Evolutionary conservation across 1,140 invertebrate genomes (phyloP), one percentile per base, ranked within the genome.

Genomic region (Apocrypta bakeri): DNA sequence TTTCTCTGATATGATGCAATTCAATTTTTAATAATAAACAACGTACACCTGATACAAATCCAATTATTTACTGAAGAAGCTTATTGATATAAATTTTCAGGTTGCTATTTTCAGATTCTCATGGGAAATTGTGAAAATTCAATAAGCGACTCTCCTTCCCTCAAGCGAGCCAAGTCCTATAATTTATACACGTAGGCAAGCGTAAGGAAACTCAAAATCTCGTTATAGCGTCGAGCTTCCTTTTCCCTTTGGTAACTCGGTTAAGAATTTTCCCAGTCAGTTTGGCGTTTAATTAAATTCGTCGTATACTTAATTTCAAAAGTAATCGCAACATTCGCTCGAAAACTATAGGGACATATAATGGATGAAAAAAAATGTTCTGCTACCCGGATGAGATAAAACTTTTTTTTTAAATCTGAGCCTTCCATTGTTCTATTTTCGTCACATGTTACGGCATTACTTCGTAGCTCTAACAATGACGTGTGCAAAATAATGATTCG

Each of bases 271-370:
- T 42, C 72, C 29, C n/a, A 11, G 48, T 17, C 69, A 14, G 14
- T 81, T 81, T 74, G 79, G 21, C 31, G 63, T 64, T 79, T 71
- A 79, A 71, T 79, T 56, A 72, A 25, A 61, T 40, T 79, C 68
- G 66, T 69, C 77, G 48, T 21, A 31, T 4, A 63, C 1, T 24
- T 66, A 56, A 80, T 72, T 63, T 63, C 33, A 9, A n/a, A 8
- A 48, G 25, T 69, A 72, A 80, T 25, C 66, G 72, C 37, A 80
- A 80, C 42, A 63, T n/a, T 63, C n/a, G 17, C 61, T 80, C n/a
- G 42, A 78, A 21, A 56, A n/a, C 48, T 56, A 21, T 37, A 37
- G 2, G 33, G 17, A 17, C n/a, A n/a, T n/a, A 21, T 56, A 21
- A 56, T 56, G 21, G 40, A 56, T 14, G 17, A 56, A 21, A 3